Conservation (phyloP, 2,888 invertebrate species). For the Aplocera efformata region DNA sequence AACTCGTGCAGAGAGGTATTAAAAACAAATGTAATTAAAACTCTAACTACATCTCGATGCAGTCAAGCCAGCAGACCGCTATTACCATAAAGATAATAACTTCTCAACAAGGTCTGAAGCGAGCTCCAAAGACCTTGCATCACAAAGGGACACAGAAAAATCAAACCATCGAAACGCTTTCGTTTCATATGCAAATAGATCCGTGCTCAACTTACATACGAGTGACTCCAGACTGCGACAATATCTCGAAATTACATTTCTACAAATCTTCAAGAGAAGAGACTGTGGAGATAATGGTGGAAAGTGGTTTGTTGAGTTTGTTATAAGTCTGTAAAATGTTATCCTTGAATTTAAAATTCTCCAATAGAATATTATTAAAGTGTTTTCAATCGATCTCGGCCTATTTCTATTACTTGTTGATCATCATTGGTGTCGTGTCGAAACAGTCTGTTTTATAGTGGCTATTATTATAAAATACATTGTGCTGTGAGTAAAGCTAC, state of each 20-base stretch:
- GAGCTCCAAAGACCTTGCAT: constrained; percentile 42
- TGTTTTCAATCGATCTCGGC: no score
- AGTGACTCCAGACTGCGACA: constrained; percentile 6
- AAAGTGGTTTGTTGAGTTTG: no score
- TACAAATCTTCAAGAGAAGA: no score
- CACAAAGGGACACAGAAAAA: constrained; percentile 56
- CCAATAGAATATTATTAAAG: no score
- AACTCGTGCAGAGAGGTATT: no score
- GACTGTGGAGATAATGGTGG: no score
- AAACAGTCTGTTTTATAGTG: constrained; percentile 46
- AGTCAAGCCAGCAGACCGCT: not conserved
- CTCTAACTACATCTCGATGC: no score
- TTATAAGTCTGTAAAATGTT: no score
- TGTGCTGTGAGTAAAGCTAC: constrained; percentile 41
- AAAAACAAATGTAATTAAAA: no score
- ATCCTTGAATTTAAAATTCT: no score
- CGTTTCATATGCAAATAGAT: constrained; percentile 69
- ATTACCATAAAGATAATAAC: constrained; percentile 33
- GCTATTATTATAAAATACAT: constrained; percentile 29
- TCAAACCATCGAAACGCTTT: constrained; percentile 60
- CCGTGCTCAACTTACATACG: constrained; percentile 47
- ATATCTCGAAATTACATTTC: no score
- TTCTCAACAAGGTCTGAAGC: constrained; percentile 32
- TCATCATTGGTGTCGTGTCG: constrained; percentile 35
- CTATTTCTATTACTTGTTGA: no score